Evolutionary conservation across 2,888 invertebrate species (phyloP).

Genomic region (Drosophila mercatorum): DNA sequence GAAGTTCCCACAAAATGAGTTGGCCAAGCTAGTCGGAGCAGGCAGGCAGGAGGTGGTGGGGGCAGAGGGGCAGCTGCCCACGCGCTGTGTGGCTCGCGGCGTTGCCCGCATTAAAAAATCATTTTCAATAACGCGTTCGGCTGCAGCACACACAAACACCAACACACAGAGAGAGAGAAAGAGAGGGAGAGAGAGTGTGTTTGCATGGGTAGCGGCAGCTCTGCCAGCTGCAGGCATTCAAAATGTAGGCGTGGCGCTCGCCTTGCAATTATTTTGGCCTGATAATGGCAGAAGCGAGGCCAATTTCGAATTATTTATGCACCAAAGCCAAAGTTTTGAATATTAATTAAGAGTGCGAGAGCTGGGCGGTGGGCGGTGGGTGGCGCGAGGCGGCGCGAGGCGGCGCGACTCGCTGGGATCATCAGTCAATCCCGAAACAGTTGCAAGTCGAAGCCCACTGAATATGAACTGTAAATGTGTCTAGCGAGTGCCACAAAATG

Average conservation of each 20-base stretch:
- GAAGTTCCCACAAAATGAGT: conserved; percentile 59
- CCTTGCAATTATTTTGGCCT: conserved; percentile 14
- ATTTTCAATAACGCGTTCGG: conserved; percentile 77
- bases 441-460: background rate
- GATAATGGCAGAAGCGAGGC: conserved; percentile 4
- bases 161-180: too few relatives aligned
- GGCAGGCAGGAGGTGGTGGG: too few relatives aligned
- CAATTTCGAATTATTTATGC: conserved; percentile 17
- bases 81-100: conserved; percentile 43
- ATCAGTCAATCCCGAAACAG: background rate
- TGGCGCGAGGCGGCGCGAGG: background rate
- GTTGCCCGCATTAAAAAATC: conserved; percentile 78
- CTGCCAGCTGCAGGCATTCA: conserved; percentile 35
- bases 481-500: background rate
- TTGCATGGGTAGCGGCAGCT: too few relatives aligned
- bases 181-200: too few relatives aligned
- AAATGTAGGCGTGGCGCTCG: conserved; percentile 15
- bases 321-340: background rate
- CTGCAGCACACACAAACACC: conserved; percentile 21
- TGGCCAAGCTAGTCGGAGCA: conserved; percentile 38
- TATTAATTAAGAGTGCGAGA: conserved; percentile 1
- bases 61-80: background rate
- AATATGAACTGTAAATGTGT: background rate
- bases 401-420: background rate
- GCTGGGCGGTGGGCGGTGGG: too few relatives aligned